Percentiles rank a stretch among this genome's conserved stretches.
phyloP scores from a whole-genome alignment of 2,888 invertebrate genomes.

The Amphipyra tragopoginis region DNA sequence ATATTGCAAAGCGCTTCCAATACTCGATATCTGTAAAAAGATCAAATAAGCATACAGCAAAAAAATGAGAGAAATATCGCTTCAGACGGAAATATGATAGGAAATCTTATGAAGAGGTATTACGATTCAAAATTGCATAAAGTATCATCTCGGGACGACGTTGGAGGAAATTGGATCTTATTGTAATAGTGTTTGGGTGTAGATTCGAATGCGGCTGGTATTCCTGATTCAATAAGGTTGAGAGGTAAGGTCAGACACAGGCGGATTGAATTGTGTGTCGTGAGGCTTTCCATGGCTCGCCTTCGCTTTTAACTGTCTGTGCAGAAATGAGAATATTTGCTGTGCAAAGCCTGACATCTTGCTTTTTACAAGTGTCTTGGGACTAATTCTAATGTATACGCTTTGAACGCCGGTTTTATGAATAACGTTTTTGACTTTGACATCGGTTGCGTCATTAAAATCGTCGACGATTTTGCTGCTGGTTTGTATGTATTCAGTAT shows the following conservation, averaged over 20 bases:
- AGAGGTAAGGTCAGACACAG: slow-evolving; percentile 61
- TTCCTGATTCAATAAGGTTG: slow-evolving; percentile 68
- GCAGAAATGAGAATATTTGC: slow-evolving; percentile 55
- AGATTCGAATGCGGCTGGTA: slow-evolving; percentile 56
- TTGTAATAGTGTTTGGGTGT: slow-evolving; percentile 56
- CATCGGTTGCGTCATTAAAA: slow-evolving; percentile 40
- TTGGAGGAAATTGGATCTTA: slow-evolving; percentile 62
- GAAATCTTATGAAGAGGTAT: slow-evolving; percentile 52
- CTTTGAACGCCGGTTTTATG: slow-evolving; percentile 34
- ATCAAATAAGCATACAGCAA: slow-evolving; percentile 61
- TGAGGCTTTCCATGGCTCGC: slow-evolving; percentile 55
- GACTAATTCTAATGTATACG: slow-evolving; percentile 55
- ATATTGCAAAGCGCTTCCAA: slow-evolving; percentile 56
- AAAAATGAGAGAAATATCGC: slow-evolving; percentile 50
- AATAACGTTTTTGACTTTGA: slow-evolving; percentile 36
- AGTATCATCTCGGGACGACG: slow-evolving; percentile 23
- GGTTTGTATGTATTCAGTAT: slow-evolving; percentile 2
- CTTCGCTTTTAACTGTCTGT: slow-evolving; percentile 46
- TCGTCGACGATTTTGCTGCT: slow-evolving; percentile 15
- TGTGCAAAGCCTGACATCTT: slow-evolving; percentile 45
- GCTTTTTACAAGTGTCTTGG: slow-evolving; percentile 42
- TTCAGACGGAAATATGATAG: slow-evolving; percentile 49
- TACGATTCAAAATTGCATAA: slow-evolving; percentile 54
- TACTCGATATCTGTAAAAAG: slow-evolving; percentile 61
- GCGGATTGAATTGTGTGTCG: slow-evolving; percentile 69